phyloP scores from a whole-genome alignment of 2,113 vertebrate genomes.

The Cyanoderma ruficeps region DNA sequence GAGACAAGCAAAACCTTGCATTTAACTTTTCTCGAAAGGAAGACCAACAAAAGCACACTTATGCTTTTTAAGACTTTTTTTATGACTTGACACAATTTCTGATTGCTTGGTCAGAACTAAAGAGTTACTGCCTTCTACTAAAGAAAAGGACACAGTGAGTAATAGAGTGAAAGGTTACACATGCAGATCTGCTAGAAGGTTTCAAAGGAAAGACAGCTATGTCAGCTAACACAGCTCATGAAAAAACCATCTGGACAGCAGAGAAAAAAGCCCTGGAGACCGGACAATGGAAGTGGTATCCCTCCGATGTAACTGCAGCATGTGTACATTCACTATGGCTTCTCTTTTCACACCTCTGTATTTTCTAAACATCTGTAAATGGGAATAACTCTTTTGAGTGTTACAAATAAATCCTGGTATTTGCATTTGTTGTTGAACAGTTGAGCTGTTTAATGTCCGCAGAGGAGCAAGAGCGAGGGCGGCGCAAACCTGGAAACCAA shows the following conservation, averaged over 20 bases:
- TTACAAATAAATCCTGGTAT: background rate
- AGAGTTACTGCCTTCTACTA: background rate
- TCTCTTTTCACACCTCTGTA: background rate
- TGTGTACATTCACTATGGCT: background rate
- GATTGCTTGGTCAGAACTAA: background rate
- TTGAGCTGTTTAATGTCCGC: background rate
- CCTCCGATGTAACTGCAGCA: background rate
- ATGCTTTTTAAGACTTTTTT: background rate
- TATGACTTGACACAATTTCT: background rate
- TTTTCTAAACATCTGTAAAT: background rate
- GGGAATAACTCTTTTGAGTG: background rate
- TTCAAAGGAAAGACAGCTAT: background rate
- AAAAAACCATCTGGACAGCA: background rate
- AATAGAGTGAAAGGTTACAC: background rate
- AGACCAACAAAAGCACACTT: background rate
- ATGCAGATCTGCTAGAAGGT: background rate
- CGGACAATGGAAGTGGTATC: fast-evolving
- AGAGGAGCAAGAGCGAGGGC: background rate
- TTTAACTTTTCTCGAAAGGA: background rate
- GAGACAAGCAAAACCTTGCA: background rate
- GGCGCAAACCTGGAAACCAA: background rate
- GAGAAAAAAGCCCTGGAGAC: background rate
- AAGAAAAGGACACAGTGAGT: background rate
- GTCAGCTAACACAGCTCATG: background rate
- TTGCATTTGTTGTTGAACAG: background rate